Percentiles rank a stretch among this genome's conserved stretches.
Conservation (phyloP, 2,113 vertebrate species). For the Nothoprocta pentlandii region DNA sequence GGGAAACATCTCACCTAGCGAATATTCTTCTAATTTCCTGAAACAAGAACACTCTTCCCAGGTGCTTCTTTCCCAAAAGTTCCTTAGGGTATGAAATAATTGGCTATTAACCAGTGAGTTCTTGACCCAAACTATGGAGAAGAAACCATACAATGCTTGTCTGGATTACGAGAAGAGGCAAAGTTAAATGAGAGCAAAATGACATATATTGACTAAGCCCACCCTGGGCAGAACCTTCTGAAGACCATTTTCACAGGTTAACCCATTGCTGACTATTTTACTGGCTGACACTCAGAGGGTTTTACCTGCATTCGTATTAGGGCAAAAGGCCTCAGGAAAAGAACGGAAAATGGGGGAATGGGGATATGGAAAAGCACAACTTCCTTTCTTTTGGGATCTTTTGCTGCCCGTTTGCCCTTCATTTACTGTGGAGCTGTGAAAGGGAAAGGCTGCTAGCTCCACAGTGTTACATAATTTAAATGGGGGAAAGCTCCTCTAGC, state of each 20-base stretch:
- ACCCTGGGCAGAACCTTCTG: neutral
- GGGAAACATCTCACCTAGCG: constrained; percentile 34
- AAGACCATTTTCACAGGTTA: neutral
- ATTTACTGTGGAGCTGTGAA: neutral
- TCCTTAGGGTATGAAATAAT: constrained; percentile 61
- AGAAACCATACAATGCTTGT: constrained; percentile 22
- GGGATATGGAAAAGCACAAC: neutral
- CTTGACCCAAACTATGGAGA: constrained; percentile 32
- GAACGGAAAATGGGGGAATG: neutral
- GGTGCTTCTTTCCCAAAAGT: constrained; percentile 20
- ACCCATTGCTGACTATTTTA: neutral
- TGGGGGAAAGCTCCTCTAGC: neutral
- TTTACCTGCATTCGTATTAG: neutral
- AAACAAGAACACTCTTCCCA: constrained; percentile 17
- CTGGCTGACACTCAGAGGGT: neutral
- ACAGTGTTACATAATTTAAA: neutral
- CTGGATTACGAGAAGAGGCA: neutral
- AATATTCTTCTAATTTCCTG: constrained; percentile 36
- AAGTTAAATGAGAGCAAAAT: neutral
- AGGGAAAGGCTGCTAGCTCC: neutral
- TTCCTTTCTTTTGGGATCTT: neutral
- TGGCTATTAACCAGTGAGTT: constrained; percentile 21
- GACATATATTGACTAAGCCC: neutral
- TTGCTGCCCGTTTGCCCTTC: neutral
- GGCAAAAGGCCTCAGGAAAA: neutral